Base-by-base conservation (phyloP, 1,140 invertebrate species). In the Bathynomus jamesi region DNA sequence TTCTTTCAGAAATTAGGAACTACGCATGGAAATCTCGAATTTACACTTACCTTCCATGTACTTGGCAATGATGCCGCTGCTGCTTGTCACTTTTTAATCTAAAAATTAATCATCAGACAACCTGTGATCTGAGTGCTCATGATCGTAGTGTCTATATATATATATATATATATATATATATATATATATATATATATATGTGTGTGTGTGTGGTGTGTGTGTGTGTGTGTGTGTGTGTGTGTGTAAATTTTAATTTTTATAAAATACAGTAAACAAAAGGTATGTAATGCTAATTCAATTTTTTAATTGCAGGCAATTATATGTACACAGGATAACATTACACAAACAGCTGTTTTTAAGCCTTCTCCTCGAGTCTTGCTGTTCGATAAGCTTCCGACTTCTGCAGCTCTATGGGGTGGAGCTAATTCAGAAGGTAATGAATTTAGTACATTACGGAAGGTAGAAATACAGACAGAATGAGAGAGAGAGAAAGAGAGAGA, bases 301-400 rank as follows among this genome's bases (percentile, higher is more conserved):
- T 21, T 7, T 32, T 27, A 27, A 28, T 30, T 31, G 53, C 78
- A 83, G 82, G 76, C 82, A 83, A 71, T 75, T 83, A 7, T 77
- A 83, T 77, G 82, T 83, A 3, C 79, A 82, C 31, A 72, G 82
- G 21, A 85, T 87, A 67, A 82, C 82, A 29, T 80, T 87, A 21
- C 86, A 87, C 78, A 80, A 84, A 63, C 84, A 87, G 76, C 81
- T 87, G 46, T 85, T 87, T 76, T 46, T 81, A 0, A 85, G 85
- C 0, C 83, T 86, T 29, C 77, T 87, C 1, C 27, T 85, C 28
- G 83, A 85, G 11, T 53, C 40, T 53, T 53, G 40, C 40, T 53
- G 40, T 21, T 53, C 40, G 21, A 53, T 53, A 21, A 17, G 11
- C 13, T 53, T 53, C 5, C 13, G 40, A 53, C 13, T 53, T 3